Percentiles rank a stretch among this genome's conserved stretches.
phyloP scores from a whole-genome alignment of 1,140 invertebrate genomes.

The Zaprionus camerounensis region DNA sequence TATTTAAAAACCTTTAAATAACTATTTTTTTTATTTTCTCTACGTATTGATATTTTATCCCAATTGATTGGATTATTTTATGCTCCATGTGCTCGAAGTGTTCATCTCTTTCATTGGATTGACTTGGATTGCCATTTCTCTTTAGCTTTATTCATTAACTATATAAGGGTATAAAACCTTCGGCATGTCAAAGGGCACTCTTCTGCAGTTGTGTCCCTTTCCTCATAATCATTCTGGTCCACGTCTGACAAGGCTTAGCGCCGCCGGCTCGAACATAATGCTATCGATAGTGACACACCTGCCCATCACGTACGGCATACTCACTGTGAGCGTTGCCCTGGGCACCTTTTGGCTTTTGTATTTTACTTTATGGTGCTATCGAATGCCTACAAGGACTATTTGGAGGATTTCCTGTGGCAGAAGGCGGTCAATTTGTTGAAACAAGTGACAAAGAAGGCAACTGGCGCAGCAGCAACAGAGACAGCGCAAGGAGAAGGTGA shows the following conservation, averaged over 20 bases:
- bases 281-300: conserved; percentile 81
- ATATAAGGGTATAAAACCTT: no score
- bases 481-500: background rate
- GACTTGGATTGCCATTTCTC: no score
- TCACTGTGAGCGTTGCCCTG: conserved; percentile 74
- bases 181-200: no score
- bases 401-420: conserved; percentile 88
- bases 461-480: background rate
- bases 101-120: no score
- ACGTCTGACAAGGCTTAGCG: conserved; percentile 55
- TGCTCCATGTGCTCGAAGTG: no score
- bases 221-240: no score
- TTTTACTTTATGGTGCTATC: conserved; percentile 88
- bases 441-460: conserved; percentile 1
- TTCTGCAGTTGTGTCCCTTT: no score
- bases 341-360: conserved; percentile 84
- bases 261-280: conserved; percentile 58
- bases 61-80: no score
- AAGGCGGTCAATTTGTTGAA: conserved; percentile 78
- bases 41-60: no score
- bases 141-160: no score
- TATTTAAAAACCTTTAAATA: no score
- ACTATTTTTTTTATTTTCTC: no score
- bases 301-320: conserved; percentile 77
- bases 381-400: conserved; percentile 90